Conservation (phyloP, 2,113 vertebrate species). For the Uria lomvia region DNA sequence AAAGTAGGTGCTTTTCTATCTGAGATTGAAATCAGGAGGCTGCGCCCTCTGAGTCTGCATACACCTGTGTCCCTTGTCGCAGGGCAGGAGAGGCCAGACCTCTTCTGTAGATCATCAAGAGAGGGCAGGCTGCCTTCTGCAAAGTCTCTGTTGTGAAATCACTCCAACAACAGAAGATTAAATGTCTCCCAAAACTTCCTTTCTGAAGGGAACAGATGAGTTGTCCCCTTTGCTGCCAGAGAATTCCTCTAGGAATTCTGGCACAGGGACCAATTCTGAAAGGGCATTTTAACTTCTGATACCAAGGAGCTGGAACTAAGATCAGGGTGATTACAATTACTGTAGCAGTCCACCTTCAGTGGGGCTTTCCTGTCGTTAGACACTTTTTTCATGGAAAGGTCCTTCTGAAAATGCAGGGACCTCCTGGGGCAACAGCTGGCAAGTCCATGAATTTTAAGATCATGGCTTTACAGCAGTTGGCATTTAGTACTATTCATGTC, state of each 20-base stretch:
- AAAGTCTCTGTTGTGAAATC: neutral
- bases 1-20: neutral
- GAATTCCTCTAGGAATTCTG: neutral
- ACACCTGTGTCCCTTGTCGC: neutral
- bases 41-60: accelerated
- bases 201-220: neutral
- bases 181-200: neutral
- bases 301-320: accelerated
- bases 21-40: neutral
- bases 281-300: neutral
- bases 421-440: neutral
- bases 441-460: neutral
- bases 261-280: neutral
- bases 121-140: neutral
- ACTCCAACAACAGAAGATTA: neutral
- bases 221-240: neutral
- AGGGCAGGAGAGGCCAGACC: neutral
- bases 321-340: neutral
- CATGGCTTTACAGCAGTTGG: neutral
- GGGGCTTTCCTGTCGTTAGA: neutral
- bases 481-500: neutral
- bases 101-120: neutral
- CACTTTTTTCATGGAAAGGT: neutral
- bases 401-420: neutral
- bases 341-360: neutral